phyloP scores from a whole-genome alignment of 2,888 invertebrate genomes.

The Antitype chi region DNA sequence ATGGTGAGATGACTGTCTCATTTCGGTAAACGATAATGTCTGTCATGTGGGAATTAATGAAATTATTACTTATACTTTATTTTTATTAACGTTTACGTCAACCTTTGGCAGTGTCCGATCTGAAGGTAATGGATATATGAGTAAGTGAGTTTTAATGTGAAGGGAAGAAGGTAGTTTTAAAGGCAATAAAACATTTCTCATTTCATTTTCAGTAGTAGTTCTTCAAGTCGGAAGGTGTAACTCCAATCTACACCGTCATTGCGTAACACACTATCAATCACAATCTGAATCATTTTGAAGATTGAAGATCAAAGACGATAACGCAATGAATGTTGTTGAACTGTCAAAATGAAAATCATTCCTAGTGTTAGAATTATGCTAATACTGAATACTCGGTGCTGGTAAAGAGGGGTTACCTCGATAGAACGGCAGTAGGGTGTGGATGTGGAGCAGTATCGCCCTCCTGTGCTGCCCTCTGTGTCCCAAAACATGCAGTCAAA shows the following conservation, averaged over 20 bases:
- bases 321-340: neutral
- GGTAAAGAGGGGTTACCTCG: neutral
- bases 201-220: neutral
- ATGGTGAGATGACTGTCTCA: conserved; percentile 51
- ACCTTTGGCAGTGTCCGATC: conserved; percentile 24
- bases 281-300: neutral
- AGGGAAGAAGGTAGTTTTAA: conserved; percentile 27
- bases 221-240: neutral
- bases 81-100: conserved; percentile 44
- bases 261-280: neutral
- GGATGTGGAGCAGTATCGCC: neutral
- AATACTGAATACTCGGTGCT: no score
- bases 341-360: neutral
- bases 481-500: neutral
- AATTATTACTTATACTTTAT: conserved; percentile 51
- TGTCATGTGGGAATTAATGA: conserved; percentile 44
- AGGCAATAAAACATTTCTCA: neutral
- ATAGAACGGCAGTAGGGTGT: neutral
- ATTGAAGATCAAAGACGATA: neutral
- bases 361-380: neutral
- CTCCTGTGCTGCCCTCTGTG: neutral
- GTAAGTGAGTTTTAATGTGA: conserved; percentile 51
- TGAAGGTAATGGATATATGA: conserved; percentile 53
- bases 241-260: neutral
- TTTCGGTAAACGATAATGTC: conserved; percentile 44